A percentile compares a stretch with the other conserved stretches of the same genome.
phyloP scores from a whole-genome alignment of 2,797 vertebrate species.

The Limosa lapponica region DNA sequence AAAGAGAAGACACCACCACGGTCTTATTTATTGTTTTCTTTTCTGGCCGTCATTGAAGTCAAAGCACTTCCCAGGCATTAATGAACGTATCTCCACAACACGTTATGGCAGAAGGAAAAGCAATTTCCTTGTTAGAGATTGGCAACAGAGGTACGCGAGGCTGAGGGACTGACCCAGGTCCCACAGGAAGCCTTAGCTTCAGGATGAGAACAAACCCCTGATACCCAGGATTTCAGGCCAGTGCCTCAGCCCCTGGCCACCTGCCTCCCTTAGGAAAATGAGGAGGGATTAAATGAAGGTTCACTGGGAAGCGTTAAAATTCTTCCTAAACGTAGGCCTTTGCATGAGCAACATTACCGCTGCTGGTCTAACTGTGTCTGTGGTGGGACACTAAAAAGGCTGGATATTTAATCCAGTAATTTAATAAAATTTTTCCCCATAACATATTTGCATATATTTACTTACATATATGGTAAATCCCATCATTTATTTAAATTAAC shows the following conservation, averaged over 20 bases:
- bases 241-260: constrained; percentile 39
- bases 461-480: background rate
- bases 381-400: background rate
- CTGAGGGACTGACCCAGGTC: constrained; percentile 41
- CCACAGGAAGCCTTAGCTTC: constrained; percentile 63
- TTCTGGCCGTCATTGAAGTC: constrained; percentile 8
- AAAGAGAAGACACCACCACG: background rate
- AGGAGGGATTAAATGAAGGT: constrained; percentile 15
- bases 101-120: constrained; percentile 60
- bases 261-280: background rate
- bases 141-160: constrained; percentile 60
- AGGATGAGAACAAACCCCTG: constrained; percentile 64
- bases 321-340: background rate
- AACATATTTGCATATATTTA: background rate
- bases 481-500: background rate
- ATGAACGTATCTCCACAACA: constrained; percentile 45
- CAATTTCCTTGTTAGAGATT: constrained; percentile 59
- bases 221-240: constrained; percentile 52
- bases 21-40: background rate
- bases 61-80: constrained; percentile 58
- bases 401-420: background rate
- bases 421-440: background rate
- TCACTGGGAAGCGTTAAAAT: background rate
- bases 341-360: background rate
- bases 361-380: background rate